phyloP scores from a whole-genome alignment of 2,113 vertebrate genomes.

The Astur gentilis region DNA sequence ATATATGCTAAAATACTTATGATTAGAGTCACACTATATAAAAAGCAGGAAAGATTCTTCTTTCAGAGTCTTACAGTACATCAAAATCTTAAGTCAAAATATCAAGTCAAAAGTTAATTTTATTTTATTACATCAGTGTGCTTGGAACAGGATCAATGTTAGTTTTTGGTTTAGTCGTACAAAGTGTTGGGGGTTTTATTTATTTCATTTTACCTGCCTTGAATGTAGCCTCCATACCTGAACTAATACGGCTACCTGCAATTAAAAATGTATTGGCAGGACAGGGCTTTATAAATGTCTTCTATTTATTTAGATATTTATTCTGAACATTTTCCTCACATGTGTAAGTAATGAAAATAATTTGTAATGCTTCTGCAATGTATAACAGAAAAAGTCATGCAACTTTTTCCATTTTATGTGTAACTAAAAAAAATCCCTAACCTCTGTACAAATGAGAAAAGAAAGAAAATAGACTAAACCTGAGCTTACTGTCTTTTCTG shows the following conservation, averaged over 20 bases:
- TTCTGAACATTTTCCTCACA: background rate
- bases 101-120: background rate
- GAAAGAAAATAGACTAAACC: background rate
- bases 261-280: background rate
- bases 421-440: background rate
- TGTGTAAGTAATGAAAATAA: background rate
- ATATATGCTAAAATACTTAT: background rate
- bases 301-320: background rate
- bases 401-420: background rate
- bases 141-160: background rate
- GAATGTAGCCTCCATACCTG: background rate
- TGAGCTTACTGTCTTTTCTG: background rate
- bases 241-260: background rate
- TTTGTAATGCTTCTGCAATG: background rate
- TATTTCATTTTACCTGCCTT: background rate
- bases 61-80: background rate
- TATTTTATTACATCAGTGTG: background rate
- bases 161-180: background rate
- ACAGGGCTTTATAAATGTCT: background rate
- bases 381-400: background rate
- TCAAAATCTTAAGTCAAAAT: background rate
- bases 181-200: background rate
- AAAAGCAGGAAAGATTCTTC: background rate
- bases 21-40: background rate
- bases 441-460: background rate